Evolutionary conservation across 2,113 vertebrate species (phyloP).

Genomic region (Talpa occidentalis): DNA sequence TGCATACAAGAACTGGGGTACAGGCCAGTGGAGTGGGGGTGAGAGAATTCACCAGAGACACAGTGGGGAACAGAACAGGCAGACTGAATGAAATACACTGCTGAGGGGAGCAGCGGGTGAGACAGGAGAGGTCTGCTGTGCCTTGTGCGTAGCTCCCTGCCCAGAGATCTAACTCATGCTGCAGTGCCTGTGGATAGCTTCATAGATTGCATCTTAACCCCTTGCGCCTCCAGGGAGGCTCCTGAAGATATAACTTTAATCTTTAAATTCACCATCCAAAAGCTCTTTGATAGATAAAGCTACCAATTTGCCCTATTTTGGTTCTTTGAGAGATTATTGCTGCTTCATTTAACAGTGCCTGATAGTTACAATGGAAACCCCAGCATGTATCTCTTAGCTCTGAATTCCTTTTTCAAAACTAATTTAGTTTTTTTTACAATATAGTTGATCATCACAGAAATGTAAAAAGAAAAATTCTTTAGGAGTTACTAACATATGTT

Average conservation of each 20-base stretch:
- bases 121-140: no score
- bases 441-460: neutral
- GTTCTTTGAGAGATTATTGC: neutral
- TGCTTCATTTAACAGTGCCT: neutral
- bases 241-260: neutral
- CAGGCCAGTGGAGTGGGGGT: no score
- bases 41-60: no score
- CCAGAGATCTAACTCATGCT: no score
- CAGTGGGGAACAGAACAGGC: no score
- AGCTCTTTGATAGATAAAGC: constrained; percentile 17
- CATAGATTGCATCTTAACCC: no score
- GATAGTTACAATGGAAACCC: neutral
- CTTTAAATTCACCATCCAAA: constrained; percentile 36
- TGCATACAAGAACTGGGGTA: no score
- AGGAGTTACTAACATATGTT: neutral
- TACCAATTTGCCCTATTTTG: neutral
- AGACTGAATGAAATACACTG: no score
- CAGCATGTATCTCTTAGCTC: constrained; percentile 9
- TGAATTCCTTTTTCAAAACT: constrained; percentile 28
- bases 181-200: no score
- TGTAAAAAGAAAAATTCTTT: neutral
- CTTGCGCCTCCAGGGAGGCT: no score
- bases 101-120: no score
- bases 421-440: constrained; percentile 2
- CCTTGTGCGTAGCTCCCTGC: no score